Conservation (phyloP, 2,113 vertebrate species). For the Oriolus oriolus region DNA sequence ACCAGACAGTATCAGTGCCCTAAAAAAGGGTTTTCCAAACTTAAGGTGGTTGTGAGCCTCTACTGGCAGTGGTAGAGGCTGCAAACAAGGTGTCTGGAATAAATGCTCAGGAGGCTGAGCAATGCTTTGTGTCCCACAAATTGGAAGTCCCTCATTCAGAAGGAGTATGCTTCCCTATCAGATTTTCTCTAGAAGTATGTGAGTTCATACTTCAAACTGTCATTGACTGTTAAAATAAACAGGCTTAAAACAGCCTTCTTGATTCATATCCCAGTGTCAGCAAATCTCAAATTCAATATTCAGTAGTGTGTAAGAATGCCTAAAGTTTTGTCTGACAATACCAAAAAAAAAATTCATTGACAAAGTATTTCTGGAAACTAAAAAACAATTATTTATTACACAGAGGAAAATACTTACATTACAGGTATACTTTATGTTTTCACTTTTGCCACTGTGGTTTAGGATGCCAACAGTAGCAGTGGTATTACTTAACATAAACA, state of each 20-base stretch:
- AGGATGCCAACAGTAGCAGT: background rate
- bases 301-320: background rate
- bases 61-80: background rate
- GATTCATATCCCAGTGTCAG: background rate
- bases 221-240: background rate
- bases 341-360: background rate
- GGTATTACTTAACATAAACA: background rate
- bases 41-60: rapidly evolving
- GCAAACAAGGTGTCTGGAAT: background rate
- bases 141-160: background rate
- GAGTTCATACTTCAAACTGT: background rate
- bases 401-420: background rate
- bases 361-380: slow-evolving; percentile 17
- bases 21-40: background rate
- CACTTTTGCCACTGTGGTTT: background rate
- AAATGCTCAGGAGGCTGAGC: background rate
- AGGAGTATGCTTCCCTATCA: background rate
- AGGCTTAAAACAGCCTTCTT: background rate
- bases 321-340: background rate
- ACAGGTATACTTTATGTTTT: background rate
- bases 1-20: background rate
- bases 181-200: background rate
- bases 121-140: background rate
- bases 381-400: background rate
- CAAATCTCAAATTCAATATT: background rate